Evolutionary conservation across 2,888 invertebrate species (phyloP), one percentile per base, ranked within the genome.

Genomic region (Chouioia cunea): DNA sequence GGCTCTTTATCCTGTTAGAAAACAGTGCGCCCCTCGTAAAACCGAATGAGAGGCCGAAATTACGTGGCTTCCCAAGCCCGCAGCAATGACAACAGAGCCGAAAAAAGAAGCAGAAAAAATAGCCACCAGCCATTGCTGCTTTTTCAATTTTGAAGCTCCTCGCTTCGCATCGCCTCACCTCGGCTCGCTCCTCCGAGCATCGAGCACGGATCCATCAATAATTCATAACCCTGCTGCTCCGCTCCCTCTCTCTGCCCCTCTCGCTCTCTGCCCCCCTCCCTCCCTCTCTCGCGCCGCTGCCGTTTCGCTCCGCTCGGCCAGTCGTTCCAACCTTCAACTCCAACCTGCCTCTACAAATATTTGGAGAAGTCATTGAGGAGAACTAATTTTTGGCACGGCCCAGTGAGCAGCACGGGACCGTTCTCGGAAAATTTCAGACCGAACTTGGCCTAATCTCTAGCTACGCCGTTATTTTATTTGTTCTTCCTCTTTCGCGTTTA

Each of bases 1-100:
- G 44, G 20, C 64, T 64, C 63, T 63, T 69, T 69, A 69, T 69
- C 52, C 62, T 63, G 57, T 52, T 63, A 64, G 63, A 69, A 69
- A 48, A 69, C 58, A 58, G 22, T 16, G 27, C 15, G 20, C 36
- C 14, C 43, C 12, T 54, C 60, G 52, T 67, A 54, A 54, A 60
- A 18, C 46, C 27, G 53, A 60, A 66, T 67, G 47, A 47, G 27
- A 27, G 60, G 43, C 44, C 56, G 46, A 23, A 46, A 69, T 69
- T 36, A 58, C 63, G 57, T 63, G 52, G 56, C 52, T 54, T 52
- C 16, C 27, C 22, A 65, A 43, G 43, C 52, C 23, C 43, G 15
- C 16, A 43, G 22, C 43, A 27, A 47, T 53, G 50, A 63, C 48
- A 63, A 50, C 27, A 23, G 47, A 22, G 18, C 16, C 23, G 18